Base-by-base conservation (phyloP, 2,888 invertebrate species). In the Cyrtodaria siliqua region DNA sequence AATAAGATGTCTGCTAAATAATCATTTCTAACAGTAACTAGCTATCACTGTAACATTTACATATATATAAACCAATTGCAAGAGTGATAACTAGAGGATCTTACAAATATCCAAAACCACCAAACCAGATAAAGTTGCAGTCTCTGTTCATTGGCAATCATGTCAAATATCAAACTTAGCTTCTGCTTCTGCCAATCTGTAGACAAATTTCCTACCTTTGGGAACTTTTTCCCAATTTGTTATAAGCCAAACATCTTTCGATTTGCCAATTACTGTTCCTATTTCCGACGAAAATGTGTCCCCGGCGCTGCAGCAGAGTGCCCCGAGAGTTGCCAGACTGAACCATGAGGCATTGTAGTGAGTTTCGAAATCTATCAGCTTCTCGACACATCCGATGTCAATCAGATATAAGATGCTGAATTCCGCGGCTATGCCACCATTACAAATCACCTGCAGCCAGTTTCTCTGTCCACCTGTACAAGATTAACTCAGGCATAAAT, bases 211-310 rank as follows among this genome's bases (percentile, higher is more conserved):
- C 33, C 33, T 91, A 95, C 95, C 95, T 93, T 94, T 95, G 0
- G 97, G 97, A 1, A 98, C 97, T 86, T 93, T 95, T 83, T 95
- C 94, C 81, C 95, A 94, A 20, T 95, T 95, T 12, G 97, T 97
- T 33, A 97, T 95, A 4, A 97, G 94, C 81, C 95, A 94, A 3
- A 97, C 97, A 77, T 96, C 95, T 0, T 94, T 93, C 27, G 92
- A 72, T 6, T 24, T 93, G 6, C 96, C 95, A 23, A 96, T 91
- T 0, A 96, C 97, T 38, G 96, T 94, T 1, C 97, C 97, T 20
- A 98, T 92, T 93, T 98, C 98, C 42, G 97, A 97, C 56, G 97
- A 96, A 96, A 97, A 97, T 0, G 97, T 98, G 90, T 98, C 98
- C 0, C 97, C 97, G 91, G 96, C 96, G 85, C 96, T 96, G 89